These are phyloP conservation scores for Drosophila subpulchrella DNA, from an alignment of 1,140 invertebrate genomes.

Conservation along the genomic window DNA sequence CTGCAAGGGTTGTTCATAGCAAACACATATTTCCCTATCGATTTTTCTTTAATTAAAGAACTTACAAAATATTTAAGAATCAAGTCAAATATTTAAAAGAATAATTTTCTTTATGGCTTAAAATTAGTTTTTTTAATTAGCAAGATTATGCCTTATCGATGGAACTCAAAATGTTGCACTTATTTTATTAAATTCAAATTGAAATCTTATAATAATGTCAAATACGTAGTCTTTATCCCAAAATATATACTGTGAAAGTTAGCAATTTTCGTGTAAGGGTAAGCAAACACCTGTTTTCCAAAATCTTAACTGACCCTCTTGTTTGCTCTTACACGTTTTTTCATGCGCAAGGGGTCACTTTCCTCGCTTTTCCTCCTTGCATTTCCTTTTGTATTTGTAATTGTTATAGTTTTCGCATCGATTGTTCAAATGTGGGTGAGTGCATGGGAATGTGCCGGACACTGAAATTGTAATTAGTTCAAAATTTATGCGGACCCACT, in stretches of 20 bases:
- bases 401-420: constrained; percentile 71
- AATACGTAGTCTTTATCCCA: too few relatives aligned
- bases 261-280: background rate
- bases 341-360: constrained; percentile 3
- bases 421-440: constrained; percentile 39
- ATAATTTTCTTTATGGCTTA: too few relatives aligned
- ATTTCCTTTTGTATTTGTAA: constrained; percentile 64
- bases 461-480: constrained; percentile 80
- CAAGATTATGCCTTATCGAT: too few relatives aligned
- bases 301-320: background rate
- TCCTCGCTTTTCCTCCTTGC: constrained; percentile 13
- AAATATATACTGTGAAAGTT: background rate
- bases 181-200: too few relatives aligned
- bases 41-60: too few relatives aligned
- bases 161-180: too few relatives aligned
- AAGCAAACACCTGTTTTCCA: background rate
- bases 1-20: too few relatives aligned
- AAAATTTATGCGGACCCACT: constrained; percentile 70
- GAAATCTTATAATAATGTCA: too few relatives aligned
- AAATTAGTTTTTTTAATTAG: too few relatives aligned
- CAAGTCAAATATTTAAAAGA: too few relatives aligned
- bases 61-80: too few relatives aligned
- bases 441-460: constrained; percentile 46
- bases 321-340: constrained; percentile 2
- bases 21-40: too few relatives aligned